Conservation (phyloP, 2,888 invertebrate genomes). For the Parelbella ahira region DNA sequence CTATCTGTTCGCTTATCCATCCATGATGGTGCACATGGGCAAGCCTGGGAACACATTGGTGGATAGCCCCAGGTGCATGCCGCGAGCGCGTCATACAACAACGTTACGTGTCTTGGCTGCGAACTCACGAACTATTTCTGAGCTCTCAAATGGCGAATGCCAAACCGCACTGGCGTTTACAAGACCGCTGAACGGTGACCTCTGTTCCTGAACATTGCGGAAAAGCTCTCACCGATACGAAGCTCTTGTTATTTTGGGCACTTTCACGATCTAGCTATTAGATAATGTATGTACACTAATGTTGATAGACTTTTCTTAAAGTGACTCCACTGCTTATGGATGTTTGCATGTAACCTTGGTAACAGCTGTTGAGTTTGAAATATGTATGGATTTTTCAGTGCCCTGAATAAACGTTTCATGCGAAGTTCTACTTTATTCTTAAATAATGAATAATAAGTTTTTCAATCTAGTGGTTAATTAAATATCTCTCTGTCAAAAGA, state of each 20-base stretch:
- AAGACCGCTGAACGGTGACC: constrained; percentile 24
- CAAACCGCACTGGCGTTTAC: constrained; percentile 39
- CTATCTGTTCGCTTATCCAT: not conserved
- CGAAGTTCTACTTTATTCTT: too few species aligned
- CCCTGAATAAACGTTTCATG: too few species aligned
- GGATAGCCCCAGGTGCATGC: constrained; percentile 45
- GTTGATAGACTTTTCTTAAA: too few species aligned
- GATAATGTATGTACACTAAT: not conserved
- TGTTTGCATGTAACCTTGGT: not conserved
- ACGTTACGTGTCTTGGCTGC: constrained; percentile 56
- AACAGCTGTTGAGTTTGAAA: too few species aligned
- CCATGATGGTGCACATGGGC: not conserved
- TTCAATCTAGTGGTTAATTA: too few species aligned
- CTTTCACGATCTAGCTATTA: not conserved
- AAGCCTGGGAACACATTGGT: constrained; percentile 2
- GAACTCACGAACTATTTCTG: constrained; percentile 59
- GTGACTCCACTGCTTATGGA: too few species aligned
- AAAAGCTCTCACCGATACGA: constrained; percentile 16
- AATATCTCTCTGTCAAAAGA: too few species aligned
- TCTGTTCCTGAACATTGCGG: constrained; percentile 5
- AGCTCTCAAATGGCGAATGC: constrained; percentile 56
- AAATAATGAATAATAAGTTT: too few species aligned
- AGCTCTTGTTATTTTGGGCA: constrained; percentile 29
- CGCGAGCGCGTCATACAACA: constrained; percentile 7
- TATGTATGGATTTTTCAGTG: too few species aligned